These are phyloP conservation scores for Cepaea nemoralis DNA, from an alignment of 1,140 invertebrate genomes.

Conservation along the genomic window DNA sequence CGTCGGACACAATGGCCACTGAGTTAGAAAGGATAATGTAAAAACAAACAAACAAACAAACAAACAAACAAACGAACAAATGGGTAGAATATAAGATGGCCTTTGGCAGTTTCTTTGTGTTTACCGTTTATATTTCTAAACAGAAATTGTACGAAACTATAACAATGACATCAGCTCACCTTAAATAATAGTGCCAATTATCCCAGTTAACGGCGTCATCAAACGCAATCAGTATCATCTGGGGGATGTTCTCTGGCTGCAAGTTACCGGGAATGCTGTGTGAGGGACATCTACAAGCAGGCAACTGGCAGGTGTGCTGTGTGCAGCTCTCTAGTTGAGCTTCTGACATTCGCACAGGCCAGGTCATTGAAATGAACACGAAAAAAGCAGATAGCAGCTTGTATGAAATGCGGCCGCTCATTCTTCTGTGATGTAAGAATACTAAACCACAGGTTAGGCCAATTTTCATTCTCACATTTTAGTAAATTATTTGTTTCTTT, in stretches of 20 bases:
- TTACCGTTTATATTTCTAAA: too few species aligned
- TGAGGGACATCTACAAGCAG: conserved; percentile 93
- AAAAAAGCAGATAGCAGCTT: neutral
- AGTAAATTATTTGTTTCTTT: neutral
- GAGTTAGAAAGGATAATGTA: too few species aligned
- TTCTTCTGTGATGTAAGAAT: neutral
- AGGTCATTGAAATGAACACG: neutral
- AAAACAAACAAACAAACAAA: too few species aligned
- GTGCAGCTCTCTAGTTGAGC: conserved; percentile 36
- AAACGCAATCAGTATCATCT: conserved; percentile 62
- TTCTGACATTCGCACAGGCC: neutral
- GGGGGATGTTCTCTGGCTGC: conserved; percentile 51
- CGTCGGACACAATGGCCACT: too few species aligned
- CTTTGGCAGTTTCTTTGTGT: too few species aligned
- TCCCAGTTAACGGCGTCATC: conserved; percentile 61
- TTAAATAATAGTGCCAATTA: conserved; percentile 54
- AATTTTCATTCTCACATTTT: neutral
- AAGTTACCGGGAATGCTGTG: conserved; percentile 45
- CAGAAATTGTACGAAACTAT: too few species aligned
- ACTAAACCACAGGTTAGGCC: too few species aligned
- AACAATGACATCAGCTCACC: conserved; percentile 26
- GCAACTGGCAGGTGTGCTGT: conserved; percentile 81
- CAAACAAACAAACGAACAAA: too few species aligned
- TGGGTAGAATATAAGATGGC: too few species aligned
- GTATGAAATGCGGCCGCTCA: neutral